Conservation (phyloP, 2,113 vertebrate species). For the Sylvilagus bachmani region DNA sequence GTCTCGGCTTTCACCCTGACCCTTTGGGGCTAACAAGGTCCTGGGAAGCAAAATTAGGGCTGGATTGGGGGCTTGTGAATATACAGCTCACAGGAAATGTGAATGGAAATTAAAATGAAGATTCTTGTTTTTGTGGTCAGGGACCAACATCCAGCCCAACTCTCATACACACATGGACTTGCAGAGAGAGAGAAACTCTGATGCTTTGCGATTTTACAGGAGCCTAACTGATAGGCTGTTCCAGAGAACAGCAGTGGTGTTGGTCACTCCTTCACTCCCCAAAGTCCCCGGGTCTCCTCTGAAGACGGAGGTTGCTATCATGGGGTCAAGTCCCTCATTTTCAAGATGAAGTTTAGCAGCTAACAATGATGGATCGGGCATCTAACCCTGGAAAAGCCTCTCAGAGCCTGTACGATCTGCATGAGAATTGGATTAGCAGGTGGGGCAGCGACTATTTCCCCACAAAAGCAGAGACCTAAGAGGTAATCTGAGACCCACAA, state of each 20-base stretch:
- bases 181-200: background rate
- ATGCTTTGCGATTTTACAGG: background rate
- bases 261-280: no score
- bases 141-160: background rate
- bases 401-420: background rate
- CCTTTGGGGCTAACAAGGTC: background rate
- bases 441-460: background rate
- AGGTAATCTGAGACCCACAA: fast-evolving
- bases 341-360: background rate
- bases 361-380: background rate
- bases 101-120: conserved; percentile 9
- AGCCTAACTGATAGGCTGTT: background rate
- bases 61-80: background rate
- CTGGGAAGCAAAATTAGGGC: background rate
- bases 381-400: background rate
- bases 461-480: background rate
- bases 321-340: background rate
- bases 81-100: background rate
- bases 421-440: background rate
- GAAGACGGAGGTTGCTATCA: background rate
- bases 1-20: background rate
- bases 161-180: background rate
- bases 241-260: background rate
- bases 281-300: no score
- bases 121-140: background rate